These are phyloP conservation scores for Chionis minor DNA, from an alignment of 2,113 vertebrate species.

Conservation along the genomic window DNA sequence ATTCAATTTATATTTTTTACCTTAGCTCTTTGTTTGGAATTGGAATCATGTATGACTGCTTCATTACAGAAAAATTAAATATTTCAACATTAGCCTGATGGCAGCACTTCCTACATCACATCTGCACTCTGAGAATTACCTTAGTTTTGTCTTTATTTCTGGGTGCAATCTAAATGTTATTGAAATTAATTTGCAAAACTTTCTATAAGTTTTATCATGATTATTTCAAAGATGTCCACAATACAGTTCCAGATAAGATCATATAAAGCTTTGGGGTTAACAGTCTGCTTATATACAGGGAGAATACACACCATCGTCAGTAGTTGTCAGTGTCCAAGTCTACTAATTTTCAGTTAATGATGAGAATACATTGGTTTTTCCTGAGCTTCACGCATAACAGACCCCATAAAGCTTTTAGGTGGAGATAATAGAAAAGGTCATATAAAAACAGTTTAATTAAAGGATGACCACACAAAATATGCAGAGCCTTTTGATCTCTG, in stretches of 20 bases:
- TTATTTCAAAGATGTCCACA: background rate
- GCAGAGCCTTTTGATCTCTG: background rate
- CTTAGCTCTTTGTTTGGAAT: background rate
- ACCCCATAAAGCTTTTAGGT: background rate
- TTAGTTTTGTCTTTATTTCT: background rate
- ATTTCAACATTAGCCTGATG: background rate
- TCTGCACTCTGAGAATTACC: background rate
- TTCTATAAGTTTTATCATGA: background rate
- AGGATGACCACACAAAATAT: background rate
- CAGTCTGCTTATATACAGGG: background rate
- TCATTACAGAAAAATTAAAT: background rate
- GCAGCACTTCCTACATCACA: background rate
- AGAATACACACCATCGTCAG: background rate
- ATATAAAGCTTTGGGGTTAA: background rate
- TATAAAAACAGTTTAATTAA: background rate
- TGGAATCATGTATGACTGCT: background rate
- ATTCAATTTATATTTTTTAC: background rate
- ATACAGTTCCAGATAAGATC: background rate
- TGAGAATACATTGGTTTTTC: background rate
- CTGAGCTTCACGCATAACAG: background rate
- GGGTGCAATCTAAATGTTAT: fast-evolving
- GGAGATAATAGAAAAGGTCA: background rate
- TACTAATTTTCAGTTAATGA: background rate
- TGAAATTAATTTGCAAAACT: background rate
- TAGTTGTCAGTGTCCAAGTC: background rate